phyloP scores from a whole-genome alignment of 2,113 vertebrate species.

The Carettochelys insculpta region DNA sequence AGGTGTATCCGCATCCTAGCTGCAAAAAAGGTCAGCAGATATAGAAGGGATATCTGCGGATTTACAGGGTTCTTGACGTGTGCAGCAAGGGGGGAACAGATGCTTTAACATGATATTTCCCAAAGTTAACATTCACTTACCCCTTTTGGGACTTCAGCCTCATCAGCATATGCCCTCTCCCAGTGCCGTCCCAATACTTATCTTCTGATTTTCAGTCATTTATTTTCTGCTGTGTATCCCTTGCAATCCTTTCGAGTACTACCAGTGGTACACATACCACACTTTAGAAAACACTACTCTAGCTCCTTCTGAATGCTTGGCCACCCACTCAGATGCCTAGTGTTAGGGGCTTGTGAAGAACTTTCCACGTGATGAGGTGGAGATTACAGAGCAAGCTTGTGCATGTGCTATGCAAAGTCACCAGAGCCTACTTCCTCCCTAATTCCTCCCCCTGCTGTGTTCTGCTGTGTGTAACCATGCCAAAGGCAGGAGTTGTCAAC shows the following conservation, averaged over 20 bases:
- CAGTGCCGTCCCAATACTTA: no score
- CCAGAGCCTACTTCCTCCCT: accelerated
- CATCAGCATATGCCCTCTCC: no score
- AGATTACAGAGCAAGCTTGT: background rate
- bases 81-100: no score
- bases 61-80: no score
- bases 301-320: accelerated
- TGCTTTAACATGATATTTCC: no score
- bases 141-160: no score
- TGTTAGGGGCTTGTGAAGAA: background rate
- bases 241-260: no score
- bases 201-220: no score
- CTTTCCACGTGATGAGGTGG: background rate
- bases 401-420: background rate
- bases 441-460: accelerated
- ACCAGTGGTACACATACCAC: no score
- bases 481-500: background rate
- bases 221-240: no score
- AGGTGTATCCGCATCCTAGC: background rate
- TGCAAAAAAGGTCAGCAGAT: background rate
- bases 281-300: background rate
- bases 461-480: background rate
- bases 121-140: no score
- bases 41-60: no score
- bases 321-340: background rate